Conservation (phyloP, 2,797 vertebrate genomes). For the Echiichthys vipera region DNA sequence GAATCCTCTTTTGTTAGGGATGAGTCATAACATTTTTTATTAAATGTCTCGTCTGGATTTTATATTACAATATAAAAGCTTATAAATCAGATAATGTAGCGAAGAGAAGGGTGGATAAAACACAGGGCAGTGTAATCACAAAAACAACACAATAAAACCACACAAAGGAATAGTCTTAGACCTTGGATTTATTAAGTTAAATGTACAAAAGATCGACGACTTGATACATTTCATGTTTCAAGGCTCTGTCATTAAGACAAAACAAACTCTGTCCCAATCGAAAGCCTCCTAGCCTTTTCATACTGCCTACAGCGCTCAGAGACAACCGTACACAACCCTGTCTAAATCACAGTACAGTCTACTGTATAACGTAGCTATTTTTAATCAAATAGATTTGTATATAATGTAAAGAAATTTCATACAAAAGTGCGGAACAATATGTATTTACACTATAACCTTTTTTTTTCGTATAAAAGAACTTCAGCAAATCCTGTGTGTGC, state of each 20-base stretch:
- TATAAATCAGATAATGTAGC: neutral
- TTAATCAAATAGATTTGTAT: constrained; percentile 80
- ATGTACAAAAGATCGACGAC: constrained; percentile 85
- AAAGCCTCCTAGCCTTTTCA: constrained; percentile 77
- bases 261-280: constrained; percentile 76
- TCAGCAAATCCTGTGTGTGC: constrained; percentile 72
- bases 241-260: constrained; percentile 85
- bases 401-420: constrained; percentile 80
- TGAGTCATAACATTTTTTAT: too few species aligned
- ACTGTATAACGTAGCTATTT: constrained; percentile 74
- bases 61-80: neutral
- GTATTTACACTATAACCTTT: constrained; percentile 83
- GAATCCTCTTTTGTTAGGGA: neutral
- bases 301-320: constrained; percentile 67
- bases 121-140: neutral
- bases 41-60: too few species aligned
- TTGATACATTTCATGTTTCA: constrained; percentile 82
- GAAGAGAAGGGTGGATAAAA: neutral
- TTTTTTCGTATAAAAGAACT: constrained; percentile 67
- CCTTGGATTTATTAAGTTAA: constrained; percentile 87
- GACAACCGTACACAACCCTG: constrained; percentile 63
- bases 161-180: constrained; percentile 61
- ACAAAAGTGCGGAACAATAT: constrained; percentile 85
- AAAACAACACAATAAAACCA: constrained; percentile 23
- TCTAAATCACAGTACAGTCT: constrained; percentile 77